A percentile compares a stretch with the other conserved stretches of the same genome.
Conservation (phyloP, 2,797 vertebrate species). For the Typhlichthys eigenmanni region DNA sequence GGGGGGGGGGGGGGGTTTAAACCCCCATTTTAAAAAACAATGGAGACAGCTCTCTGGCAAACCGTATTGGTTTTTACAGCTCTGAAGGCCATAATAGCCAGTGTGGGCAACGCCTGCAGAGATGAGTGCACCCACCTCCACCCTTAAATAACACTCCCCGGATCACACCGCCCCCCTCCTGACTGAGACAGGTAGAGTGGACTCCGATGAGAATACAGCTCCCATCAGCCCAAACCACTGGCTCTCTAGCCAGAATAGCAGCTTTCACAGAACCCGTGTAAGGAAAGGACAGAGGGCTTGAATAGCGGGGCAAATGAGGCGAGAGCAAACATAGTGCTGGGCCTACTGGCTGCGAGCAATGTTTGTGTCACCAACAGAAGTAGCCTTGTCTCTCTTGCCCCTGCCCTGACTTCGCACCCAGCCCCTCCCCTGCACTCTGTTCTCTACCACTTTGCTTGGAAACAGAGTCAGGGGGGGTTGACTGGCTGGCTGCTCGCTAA, state of each 20-base stretch:
- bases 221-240: constrained; percentile 61
- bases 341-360: constrained; percentile 62
- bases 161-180: constrained; percentile 41
- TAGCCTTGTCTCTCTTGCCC: constrained; percentile 64
- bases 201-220: constrained; percentile 56
- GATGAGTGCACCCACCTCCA: constrained; percentile 12
- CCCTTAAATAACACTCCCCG: constrained; percentile 53
- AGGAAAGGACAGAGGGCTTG: constrained; percentile 59
- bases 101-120: constrained; percentile 55
- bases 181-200: constrained; percentile 50
- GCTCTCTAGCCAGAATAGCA: constrained; percentile 63
- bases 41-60: constrained; percentile 32
- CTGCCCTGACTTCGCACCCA: constrained; percentile 16
- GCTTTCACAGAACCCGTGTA: constrained; percentile 55
- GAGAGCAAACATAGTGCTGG: constrained; percentile 66
- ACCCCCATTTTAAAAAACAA: constrained; percentile 13
- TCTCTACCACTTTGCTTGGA: constrained; percentile 61
- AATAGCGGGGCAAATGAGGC: constrained; percentile 33
- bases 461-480: constrained; percentile 66
- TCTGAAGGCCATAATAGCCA: constrained; percentile 53
- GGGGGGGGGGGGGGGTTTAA: background rate
- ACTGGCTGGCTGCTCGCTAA: constrained; percentile 64
- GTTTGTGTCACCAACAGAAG: constrained; percentile 76
- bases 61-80: constrained; percentile 40
- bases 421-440: constrained; percentile 41